Conservation (phyloP, 2,888 invertebrate genomes). For the Cremastinae sp. region DNA sequence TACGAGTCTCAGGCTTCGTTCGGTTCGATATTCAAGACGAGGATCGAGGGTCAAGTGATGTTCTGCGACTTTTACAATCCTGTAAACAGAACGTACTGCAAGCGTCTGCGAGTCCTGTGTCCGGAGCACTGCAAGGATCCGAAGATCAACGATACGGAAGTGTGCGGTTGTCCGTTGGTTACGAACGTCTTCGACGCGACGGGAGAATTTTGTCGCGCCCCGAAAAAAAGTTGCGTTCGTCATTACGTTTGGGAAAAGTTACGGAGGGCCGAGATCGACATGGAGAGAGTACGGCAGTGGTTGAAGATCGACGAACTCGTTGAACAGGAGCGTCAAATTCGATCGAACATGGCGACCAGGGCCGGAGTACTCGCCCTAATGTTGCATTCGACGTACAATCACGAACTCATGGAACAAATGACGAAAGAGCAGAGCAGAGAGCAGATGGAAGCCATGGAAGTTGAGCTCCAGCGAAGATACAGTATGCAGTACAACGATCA, state of each 20-base stretch:
- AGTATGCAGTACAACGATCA: conserved; percentile 61
- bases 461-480: conserved; percentile 79
- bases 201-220: conserved; percentile 92
- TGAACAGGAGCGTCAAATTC: conserved; percentile 94
- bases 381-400: conserved; percentile 98
- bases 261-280: conserved; percentile 95
- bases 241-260: conserved; percentile 98
- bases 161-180: conserved; percentile 96
- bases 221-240: conserved; percentile 94
- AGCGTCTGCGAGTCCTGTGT: conserved; percentile 95
- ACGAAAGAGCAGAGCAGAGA: conserved; percentile 82
- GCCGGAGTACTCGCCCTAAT: conserved; percentile 96
- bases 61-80: conserved; percentile 98
- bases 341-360: conserved; percentile 87
- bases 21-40: conserved; percentile 95
- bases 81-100: conserved; percentile 95
- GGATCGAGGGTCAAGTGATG: conserved; percentile 97
- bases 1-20: conserved; percentile 98
- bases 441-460: conserved; percentile 81
- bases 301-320: conserved; percentile 95
- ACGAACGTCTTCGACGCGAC: conserved; percentile 91
- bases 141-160: conserved; percentile 91
- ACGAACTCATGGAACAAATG: conserved; percentile 91
- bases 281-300: conserved; percentile 96
- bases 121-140: conserved; percentile 98